Evolutionary conservation across 2,797 vertebrate species (phyloP).

Genomic region (Chromis chromis): DNA sequence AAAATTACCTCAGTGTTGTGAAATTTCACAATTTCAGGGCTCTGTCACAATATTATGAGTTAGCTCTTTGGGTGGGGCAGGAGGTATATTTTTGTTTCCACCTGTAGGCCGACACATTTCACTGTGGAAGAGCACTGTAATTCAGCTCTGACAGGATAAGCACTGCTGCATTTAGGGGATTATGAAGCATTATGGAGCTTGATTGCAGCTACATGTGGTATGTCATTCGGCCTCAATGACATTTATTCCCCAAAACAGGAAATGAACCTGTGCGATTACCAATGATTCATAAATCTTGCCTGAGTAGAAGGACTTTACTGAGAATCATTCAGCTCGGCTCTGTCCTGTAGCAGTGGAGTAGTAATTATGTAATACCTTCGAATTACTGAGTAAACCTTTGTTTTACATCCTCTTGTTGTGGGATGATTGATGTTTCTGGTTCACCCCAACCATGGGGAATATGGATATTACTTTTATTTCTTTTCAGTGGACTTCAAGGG

Average conservation of each 20-base stretch:
- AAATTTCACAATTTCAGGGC: constrained; percentile 63
- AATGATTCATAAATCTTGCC: constrained; percentile 21
- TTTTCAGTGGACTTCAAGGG: constrained; percentile 18
- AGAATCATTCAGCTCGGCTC: constrained; percentile 22
- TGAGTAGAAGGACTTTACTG: constrained; percentile 1
- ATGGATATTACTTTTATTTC: constrained; percentile 7
- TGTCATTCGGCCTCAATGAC: constrained; percentile 23
- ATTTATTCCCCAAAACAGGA: constrained; percentile 50
- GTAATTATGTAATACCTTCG: constrained; percentile 38
- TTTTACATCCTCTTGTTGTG: constrained; percentile 37
- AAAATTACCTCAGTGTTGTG: constrained; percentile 31
- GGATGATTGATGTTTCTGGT: constrained; percentile 41
- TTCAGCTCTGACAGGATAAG: constrained; percentile 49
- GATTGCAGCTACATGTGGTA: constrained; percentile 41
- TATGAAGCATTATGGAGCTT: constrained; percentile 42
- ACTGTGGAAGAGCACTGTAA: constrained; percentile 55
- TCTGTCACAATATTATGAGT: constrained; percentile 63
- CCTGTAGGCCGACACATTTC: constrained; percentile 59
- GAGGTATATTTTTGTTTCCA: constrained; percentile 76
- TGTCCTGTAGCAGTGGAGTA: background rate
- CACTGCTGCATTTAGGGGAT: constrained; percentile 59
- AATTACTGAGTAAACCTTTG: constrained; percentile 37
- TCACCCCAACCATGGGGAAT: background rate
- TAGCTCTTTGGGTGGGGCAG: constrained; percentile 63
- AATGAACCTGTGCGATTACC: constrained; percentile 42